Evolutionary conservation across 2,797 vertebrate species (phyloP).

Genomic region (Myotis pilosus): DNA sequence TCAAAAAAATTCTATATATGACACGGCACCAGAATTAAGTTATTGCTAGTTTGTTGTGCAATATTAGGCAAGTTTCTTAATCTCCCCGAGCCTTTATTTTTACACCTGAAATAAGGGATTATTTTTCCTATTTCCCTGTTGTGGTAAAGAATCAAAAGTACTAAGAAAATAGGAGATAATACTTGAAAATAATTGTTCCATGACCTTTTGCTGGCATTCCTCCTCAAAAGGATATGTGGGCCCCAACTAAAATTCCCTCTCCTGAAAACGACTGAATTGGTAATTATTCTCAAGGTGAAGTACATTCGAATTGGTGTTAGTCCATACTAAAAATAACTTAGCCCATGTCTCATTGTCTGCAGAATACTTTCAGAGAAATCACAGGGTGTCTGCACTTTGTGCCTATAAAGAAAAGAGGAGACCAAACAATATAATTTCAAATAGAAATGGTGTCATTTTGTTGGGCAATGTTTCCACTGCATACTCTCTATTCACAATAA

Average conservation of each 20-base stretch:
- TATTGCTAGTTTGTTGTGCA: neutral
- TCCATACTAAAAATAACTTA: neutral
- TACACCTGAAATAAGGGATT: neutral
- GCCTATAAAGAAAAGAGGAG: neutral
- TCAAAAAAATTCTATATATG: no score
- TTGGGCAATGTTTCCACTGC: neutral
- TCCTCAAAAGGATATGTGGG: neutral
- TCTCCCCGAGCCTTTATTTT: neutral
- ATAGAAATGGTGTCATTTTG: slow-evolving; percentile 11
- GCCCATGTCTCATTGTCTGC: neutral
- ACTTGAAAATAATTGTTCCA: neutral
- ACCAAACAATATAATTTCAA: slow-evolving; percentile 38
- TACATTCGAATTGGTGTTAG: neutral
- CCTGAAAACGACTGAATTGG: neutral
- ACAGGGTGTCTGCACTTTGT: neutral
- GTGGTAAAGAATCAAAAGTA: neutral
- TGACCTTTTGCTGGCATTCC: neutral
- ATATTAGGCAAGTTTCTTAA: neutral
- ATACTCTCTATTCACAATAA: slow-evolving; percentile 3
- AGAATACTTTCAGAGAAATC: neutral
- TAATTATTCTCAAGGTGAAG: neutral
- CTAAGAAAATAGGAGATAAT: neutral
- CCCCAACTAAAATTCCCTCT: neutral
- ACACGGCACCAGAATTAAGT: no score
- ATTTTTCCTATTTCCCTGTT: neutral